Evolutionary conservation across 1,140 invertebrate species (phyloP).

Genomic region (Rhyacophila brunnea): DNA sequence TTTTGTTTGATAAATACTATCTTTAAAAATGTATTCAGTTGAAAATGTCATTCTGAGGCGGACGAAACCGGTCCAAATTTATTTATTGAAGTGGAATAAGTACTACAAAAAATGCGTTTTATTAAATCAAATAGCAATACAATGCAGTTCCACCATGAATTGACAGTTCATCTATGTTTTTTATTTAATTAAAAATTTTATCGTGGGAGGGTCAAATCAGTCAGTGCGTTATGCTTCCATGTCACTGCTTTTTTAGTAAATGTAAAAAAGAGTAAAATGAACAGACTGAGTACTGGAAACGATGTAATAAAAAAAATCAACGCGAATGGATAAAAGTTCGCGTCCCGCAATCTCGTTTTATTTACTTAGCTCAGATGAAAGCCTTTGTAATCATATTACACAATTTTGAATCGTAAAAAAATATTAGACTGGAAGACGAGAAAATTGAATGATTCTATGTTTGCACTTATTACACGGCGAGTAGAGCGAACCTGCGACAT

Average conservation of each 20-base stretch:
- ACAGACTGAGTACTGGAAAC: conserved; percentile 11
- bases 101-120: too few relatives aligned
- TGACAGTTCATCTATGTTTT: too few relatives aligned
- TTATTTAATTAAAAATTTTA: too few relatives aligned
- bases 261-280: conserved; percentile 18
- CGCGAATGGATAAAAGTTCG: conserved; percentile 26
- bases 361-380: conserved; percentile 26
- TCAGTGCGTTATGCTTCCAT: too few relatives aligned
- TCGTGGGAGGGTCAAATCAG: too few relatives aligned
- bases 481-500: background rate
- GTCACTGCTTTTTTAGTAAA: conserved; percentile 22
- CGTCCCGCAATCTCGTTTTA: conserved; percentile 29
- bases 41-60: too few relatives aligned
- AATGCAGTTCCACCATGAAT: too few relatives aligned
- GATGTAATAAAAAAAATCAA: conserved; percentile 33
- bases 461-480: conserved; percentile 11
- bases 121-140: too few relatives aligned
- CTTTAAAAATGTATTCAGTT: too few relatives aligned
- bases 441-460: conserved; percentile 23
- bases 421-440: conserved; percentile 17
- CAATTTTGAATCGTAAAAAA: conserved; percentile 6
- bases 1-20: too few relatives aligned
- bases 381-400: conserved; percentile 32
- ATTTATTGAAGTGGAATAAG: too few relatives aligned
- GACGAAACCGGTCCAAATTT: too few relatives aligned